Conservation (phyloP, 2,113 vertebrate species). For the Alethe castanea region DNA sequence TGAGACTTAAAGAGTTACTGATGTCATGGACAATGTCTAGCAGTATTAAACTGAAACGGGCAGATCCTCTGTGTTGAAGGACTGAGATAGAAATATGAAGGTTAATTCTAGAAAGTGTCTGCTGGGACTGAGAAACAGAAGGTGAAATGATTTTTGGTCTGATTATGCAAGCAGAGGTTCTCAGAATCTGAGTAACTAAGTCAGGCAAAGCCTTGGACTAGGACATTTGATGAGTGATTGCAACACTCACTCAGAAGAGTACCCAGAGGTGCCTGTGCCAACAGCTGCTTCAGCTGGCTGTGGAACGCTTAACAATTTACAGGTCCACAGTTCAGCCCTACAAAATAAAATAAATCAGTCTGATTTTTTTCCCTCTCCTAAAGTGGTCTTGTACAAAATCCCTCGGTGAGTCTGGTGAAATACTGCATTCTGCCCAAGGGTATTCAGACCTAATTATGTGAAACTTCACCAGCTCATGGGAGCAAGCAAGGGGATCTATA, state of each 20-base stretch:
- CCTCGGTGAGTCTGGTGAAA: neutral
- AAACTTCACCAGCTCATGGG: neutral
- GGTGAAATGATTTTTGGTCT: neutral
- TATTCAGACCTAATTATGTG: slow-evolving; percentile 1
- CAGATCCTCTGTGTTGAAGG: neutral
- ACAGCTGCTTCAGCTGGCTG: neutral
- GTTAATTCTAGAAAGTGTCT: neutral
- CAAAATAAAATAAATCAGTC: neutral
- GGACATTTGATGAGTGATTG: neutral
- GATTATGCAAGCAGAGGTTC: neutral
- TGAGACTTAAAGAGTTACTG: neutral
- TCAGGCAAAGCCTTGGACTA: neutral
- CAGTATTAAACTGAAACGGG: neutral
- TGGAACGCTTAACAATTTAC: neutral
- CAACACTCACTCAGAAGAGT: neutral
- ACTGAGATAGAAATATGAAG: neutral
- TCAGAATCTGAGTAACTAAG: neutral
- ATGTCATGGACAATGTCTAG: neutral
- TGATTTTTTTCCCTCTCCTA: neutral
- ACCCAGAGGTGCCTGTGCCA: neutral
- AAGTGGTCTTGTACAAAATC: neutral
- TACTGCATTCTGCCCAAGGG: slow-evolving; percentile 21
- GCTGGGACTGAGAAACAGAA: neutral
- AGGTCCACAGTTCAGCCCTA: neutral
- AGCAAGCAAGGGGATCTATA: neutral